phyloP scores from a whole-genome alignment of 2,113 vertebrate species.

The crab-eating macaque (Macaca fascicularis) region T2T-MFA8v1.1 NC_088375.1:128440501-128441000 shows the following conservation, averaged over 20 bases:
- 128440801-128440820: not conserved
- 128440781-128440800: not conserved
- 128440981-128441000: not conserved
- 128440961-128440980: not conserved
- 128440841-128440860: not conserved
- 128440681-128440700: not conserved
- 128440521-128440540: not conserved
- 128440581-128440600: not conserved
- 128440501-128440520: not conserved
- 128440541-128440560: not conserved
- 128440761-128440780: not conserved
- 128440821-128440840: not conserved
- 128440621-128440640: not conserved
- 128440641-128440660: conserved; percentile 19
- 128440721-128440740: not conserved
- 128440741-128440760: no score
- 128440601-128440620: not conserved
- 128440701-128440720: not conserved
- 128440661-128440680: not conserved
- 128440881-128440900: not conserved
- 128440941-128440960: not conserved
- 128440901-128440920: not conserved
- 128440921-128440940: not conserved
- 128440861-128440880: not conserved
- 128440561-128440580: not conserved